Percentiles rank a stretch among this genome's conserved stretches.
Evolutionary conservation across 2,888 invertebrate species (phyloP).

Genomic region (Acleris emargana): DNA sequence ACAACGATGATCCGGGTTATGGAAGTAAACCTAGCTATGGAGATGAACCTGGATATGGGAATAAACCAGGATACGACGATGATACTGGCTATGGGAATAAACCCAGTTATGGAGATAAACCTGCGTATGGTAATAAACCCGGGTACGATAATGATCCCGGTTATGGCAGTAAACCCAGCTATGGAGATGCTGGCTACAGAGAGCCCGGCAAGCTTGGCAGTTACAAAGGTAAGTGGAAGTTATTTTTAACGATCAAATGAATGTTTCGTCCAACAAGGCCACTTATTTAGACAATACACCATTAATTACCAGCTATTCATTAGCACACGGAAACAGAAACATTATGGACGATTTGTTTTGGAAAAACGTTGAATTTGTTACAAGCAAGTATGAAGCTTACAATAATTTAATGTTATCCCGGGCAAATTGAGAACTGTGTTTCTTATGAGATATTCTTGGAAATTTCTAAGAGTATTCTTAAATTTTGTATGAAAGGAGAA

Average conservation of each 20-base stretch:
- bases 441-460: too few relatives aligned
- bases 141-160: background rate
- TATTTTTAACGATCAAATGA: background rate
- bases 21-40: slow-evolving; percentile 40
- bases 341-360: slow-evolving; percentile 10
- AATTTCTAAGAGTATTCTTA: too few relatives aligned
- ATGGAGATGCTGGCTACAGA: slow-evolving; percentile 36
- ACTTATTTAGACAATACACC: slow-evolving; percentile 22
- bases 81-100: too few relatives aligned
- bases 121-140: slow-evolving; percentile 16
- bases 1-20: background rate
- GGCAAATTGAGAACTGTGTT: too few relatives aligned
- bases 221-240: slow-evolving; percentile 62
- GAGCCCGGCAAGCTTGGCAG: slow-evolving; percentile 53
- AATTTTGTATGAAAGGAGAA: too few relatives aligned
- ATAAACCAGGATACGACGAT: background rate
- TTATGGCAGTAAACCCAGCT: background rate
- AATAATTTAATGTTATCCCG: too few relatives aligned
- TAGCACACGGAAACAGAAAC: slow-evolving; percentile 17
- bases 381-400: too few relatives aligned
- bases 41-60: background rate
- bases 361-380: background rate
- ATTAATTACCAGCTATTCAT: slow-evolving; percentile 24
- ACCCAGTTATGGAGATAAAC: background rate
- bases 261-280: slow-evolving; percentile 3